phyloP scores from a whole-genome alignment of 23 tunicate species.

The Pegea sp. region DNA sequence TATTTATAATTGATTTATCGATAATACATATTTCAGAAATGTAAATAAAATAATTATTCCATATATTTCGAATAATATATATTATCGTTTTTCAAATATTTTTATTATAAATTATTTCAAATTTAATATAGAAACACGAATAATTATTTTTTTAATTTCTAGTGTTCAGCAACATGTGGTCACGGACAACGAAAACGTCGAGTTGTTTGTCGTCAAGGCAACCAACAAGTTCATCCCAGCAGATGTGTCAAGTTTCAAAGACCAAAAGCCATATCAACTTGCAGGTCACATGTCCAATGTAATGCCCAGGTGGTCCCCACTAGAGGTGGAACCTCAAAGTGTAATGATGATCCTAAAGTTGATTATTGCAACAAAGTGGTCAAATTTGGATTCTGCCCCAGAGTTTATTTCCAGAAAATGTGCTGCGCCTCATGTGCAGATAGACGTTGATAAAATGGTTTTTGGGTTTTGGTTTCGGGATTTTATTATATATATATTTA shows the following conservation, averaged over 20 bases:
- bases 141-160: background rate
- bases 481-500: too few species aligned
- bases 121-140: background rate
- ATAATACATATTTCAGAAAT: too few species aligned
- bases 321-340: background rate
- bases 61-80: too few species aligned
- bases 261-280: slow-evolving; percentile 26
- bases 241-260: slow-evolving; percentile 15
- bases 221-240: slow-evolving; percentile 2
- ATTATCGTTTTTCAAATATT: background rate
- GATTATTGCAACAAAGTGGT: slow-evolving; percentile 55
- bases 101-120: background rate
- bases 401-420: slow-evolving; percentile 59
- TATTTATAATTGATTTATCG: too few species aligned
- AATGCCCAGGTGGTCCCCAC: slow-evolving; percentile 3
- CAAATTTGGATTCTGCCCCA: slow-evolving; percentile 51
- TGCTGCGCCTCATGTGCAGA: slow-evolving; percentile 86
- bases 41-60: too few species aligned
- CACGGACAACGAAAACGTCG: slow-evolving; percentile 42
- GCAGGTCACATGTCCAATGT: slow-evolving; percentile 17
- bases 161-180: slow-evolving; percentile 88
- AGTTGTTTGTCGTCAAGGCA: slow-evolving; percentile 36
- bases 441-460: too few species aligned
- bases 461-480: too few species aligned
- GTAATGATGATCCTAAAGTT: slow-evolving; percentile 48